These are phyloP conservation scores for Amphipoea lucens DNA, from an alignment of 2,888 invertebrate species.

Conservation along the genomic window DNA sequence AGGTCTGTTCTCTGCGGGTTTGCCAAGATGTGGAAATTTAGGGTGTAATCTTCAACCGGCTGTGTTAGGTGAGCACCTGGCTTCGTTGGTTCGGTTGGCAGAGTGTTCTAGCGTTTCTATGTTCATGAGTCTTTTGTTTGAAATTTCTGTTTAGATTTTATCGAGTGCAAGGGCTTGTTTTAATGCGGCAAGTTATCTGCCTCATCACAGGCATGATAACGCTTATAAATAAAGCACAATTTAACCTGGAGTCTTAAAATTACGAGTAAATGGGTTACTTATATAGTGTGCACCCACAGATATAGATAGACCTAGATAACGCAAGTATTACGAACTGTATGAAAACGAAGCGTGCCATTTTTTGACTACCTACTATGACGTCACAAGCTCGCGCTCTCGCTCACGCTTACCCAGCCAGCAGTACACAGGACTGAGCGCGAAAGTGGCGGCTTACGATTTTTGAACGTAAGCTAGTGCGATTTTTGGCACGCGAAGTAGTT, in stretches of 20 bases:
- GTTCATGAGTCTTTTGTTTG: not conserved
- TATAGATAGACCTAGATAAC: too few relatives aligned
- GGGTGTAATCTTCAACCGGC: not conserved
- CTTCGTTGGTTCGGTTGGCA: not conserved
- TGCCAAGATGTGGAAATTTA: conserved; percentile 14
- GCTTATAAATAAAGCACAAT: not conserved
- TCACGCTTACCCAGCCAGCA: too few relatives aligned
- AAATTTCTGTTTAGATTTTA: not conserved
- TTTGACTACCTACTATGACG: too few relatives aligned
- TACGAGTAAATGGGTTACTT: not conserved
- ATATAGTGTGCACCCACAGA: not conserved
- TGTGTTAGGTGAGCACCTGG: not conserved
- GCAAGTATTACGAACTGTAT: too few relatives aligned
- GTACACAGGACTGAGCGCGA: too few relatives aligned
- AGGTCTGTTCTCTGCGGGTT: not conserved
- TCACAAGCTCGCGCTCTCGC: too few relatives aligned
- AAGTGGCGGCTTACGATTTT: too few relatives aligned
- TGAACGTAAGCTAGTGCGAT: too few relatives aligned
- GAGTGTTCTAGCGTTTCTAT: not conserved
- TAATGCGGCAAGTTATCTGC: too few relatives aligned
- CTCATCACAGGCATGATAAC: too few relatives aligned
- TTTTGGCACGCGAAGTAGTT: too few relatives aligned
- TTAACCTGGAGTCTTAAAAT: not conserved
- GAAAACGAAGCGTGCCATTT: too few relatives aligned
- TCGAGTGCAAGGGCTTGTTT: not conserved